phyloP scores from a whole-genome alignment of 1,140 invertebrate species.

The Anastrepha obliqua region DNA sequence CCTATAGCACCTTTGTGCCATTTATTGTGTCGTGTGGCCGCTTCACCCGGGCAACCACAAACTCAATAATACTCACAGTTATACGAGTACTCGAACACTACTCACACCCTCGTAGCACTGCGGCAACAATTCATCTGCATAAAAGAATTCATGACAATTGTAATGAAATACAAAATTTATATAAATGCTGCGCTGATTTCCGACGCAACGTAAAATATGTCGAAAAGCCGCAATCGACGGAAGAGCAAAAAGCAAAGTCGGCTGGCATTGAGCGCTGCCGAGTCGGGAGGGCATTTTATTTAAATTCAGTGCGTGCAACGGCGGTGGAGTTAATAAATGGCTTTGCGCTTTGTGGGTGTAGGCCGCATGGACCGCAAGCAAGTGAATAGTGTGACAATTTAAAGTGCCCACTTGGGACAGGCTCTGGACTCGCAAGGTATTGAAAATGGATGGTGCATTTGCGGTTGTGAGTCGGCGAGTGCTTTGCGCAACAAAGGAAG shows the following conservation, averaged over 20 bases:
- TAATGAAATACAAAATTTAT: constrained; percentile 46
- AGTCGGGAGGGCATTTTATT: neutral
- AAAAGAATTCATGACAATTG: constrained; percentile 46
- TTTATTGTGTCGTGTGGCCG: neutral
- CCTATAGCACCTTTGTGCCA: neutral
- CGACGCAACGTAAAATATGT: constrained; percentile 42
- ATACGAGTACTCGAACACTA: constrained; percentile 1
- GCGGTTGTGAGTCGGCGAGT: neutral
- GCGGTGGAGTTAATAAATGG: neutral
- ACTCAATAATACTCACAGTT: neutral
- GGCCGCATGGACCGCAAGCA: neutral
- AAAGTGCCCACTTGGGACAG: constrained; percentile 17
- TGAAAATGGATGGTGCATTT: neutral
- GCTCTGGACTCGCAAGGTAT: neutral
- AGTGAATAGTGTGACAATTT: constrained; percentile 35
- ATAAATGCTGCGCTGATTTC: constrained; percentile 23
- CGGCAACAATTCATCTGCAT: constrained; percentile 29
- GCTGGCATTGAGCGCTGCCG: neutral
- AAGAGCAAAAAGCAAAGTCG: constrained; percentile 9
- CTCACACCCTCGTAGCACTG: neutral
- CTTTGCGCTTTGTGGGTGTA: neutral
- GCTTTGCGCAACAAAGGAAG: too few species aligned
- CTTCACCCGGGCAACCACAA: neutral
- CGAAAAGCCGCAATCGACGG: constrained; percentile 22
- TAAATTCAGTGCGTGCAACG: neutral